Evolutionary conservation across 2,888 invertebrate species (phyloP).

Genomic region (Lasioglossum marginatum): DNA sequence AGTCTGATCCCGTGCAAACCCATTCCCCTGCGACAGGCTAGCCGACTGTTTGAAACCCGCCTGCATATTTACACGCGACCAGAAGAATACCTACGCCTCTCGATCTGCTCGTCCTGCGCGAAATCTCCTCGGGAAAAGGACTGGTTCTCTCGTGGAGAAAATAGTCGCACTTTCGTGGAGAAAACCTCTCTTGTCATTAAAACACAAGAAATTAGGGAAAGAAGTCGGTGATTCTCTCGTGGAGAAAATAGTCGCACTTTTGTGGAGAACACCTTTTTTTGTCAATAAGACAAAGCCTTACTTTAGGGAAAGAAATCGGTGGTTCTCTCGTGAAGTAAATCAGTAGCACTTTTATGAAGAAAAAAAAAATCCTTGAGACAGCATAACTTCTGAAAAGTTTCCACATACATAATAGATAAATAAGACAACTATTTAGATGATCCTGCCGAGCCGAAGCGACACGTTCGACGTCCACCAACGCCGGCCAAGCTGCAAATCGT

Average conservation of each 20-base stretch:
- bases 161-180: background rate
- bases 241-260: background rate
- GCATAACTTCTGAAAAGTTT: background rate
- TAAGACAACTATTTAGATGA: background rate
- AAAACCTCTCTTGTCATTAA: background rate
- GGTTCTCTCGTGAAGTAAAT: too few species aligned
- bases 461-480: background rate
- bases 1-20: slow-evolving; percentile 64
- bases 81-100: background rate
- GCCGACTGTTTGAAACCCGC: slow-evolving; percentile 46
- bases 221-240: background rate
- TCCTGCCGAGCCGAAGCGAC: background rate
- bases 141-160: background rate
- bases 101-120: background rate
- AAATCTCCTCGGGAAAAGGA: background rate
- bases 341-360: background rate
- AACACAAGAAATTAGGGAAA: background rate
- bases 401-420: background rate
- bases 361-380: background rate
- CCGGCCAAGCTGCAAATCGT: slow-evolving; percentile 47
- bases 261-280: too few species aligned
- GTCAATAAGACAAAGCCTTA: too few species aligned
- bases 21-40: slow-evolving; percentile 54
- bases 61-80: slow-evolving; percentile 39
- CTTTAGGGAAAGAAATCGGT: too few species aligned